Evolutionary conservation across 2,797 vertebrate species (phyloP).

Genomic region (Periophthalmus magnuspinnatus): DNA sequence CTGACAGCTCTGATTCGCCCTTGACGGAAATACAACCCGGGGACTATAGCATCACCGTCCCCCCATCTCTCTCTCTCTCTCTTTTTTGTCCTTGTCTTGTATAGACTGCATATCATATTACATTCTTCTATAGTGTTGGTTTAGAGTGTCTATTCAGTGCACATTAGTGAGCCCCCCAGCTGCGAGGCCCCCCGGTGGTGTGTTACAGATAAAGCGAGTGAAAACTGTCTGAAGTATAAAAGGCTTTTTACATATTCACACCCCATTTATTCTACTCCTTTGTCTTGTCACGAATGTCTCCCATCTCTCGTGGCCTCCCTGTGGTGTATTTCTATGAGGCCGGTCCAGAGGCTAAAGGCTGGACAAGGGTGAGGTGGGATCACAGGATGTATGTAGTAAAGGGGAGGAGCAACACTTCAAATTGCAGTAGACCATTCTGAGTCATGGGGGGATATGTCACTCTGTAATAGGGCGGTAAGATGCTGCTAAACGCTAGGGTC

Average conservation of each 20-base stretch:
- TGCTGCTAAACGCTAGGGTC: neutral
- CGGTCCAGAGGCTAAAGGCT: conserved; percentile 50
- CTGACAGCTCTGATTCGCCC: conserved; percentile 77
- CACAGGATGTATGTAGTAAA: conserved; percentile 22
- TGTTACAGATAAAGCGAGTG: conserved; percentile 47
- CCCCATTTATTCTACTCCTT: conserved; percentile 22
- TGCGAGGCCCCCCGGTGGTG: conserved; percentile 60
- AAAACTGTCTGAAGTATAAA: conserved; percentile 50
- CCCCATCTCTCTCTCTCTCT: conserved; percentile 29
- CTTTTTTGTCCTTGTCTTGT: conserved; percentile 50
- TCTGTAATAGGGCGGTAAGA: conserved; percentile 45
- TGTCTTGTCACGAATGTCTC: conserved; percentile 1
- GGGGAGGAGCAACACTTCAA: conserved; percentile 15
- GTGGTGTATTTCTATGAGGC: conserved; percentile 49
- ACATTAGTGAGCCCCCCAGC: conserved; percentile 37
- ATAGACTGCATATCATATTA: conserved; percentile 38
- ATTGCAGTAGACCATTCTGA: conserved; percentile 30
- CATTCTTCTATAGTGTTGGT: conserved; percentile 46
- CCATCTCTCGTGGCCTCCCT: conserved; percentile 36
- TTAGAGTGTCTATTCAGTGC: conserved; percentile 41
- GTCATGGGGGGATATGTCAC: conserved; percentile 55
- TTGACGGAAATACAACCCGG: conserved; percentile 69
- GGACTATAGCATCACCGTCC: conserved; percentile 30
- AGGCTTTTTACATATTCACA: conserved; percentile 44
- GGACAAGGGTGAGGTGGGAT: conserved; percentile 30